These are phyloP conservation scores for Tonatia bakeri DNA, from an alignment of 2,113 vertebrate species.

Conservation along the genomic window DNA sequence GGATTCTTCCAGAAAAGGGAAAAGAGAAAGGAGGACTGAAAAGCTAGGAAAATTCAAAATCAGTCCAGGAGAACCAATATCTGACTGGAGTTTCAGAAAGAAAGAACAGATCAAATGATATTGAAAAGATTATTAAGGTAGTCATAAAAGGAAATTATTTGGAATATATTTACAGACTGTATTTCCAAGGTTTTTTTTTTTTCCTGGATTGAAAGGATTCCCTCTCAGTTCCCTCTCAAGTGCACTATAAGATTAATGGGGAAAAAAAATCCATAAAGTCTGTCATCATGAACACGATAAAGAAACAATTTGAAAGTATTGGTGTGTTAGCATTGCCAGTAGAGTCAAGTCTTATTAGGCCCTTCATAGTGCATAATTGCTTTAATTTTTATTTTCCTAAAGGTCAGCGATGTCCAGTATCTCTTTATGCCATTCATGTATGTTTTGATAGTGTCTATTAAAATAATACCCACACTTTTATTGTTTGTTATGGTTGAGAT, in stretches of 20 bases:
- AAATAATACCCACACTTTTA: background rate
- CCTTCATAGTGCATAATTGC: background rate
- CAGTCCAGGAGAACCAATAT: background rate
- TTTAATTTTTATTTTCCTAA: slow-evolving; percentile 19
- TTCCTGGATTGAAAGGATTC: background rate
- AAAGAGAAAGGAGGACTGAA: background rate
- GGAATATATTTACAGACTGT: background rate
- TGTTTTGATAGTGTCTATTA: background rate
- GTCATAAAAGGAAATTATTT: background rate
- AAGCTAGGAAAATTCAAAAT: background rate
- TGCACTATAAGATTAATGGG: background rate
- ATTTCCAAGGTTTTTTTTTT: background rate
- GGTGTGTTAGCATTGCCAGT: background rate
- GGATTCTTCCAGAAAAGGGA: background rate
- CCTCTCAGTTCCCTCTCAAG: background rate
- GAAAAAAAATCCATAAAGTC: background rate
- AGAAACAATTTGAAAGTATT: background rate
- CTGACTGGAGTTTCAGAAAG: background rate
- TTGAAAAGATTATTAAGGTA: background rate
- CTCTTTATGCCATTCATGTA: background rate
- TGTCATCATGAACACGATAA: background rate
- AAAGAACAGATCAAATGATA: background rate
- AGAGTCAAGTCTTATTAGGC: background rate
- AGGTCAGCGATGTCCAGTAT: background rate
- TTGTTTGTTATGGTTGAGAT: background rate